Evolutionary conservation across 2,113 vertebrate species (phyloP).

Genomic region (Taurulus bubalis): DNA sequence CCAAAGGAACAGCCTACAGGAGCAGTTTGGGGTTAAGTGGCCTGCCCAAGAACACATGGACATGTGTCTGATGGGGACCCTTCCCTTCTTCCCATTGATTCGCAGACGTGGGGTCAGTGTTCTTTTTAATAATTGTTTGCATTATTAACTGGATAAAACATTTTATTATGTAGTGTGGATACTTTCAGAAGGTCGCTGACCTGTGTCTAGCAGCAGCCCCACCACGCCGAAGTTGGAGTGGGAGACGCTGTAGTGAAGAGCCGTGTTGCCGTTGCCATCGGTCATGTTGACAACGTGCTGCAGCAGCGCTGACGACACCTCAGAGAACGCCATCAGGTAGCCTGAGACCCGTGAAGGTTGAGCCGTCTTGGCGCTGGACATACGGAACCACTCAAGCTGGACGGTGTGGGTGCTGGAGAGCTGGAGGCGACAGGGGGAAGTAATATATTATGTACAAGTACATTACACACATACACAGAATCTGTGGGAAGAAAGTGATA

Average conservation of each 20-base stretch:
- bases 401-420: slow-evolving; percentile 87
- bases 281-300: slow-evolving; percentile 92
- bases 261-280: slow-evolving; percentile 94
- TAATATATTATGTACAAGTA: background rate
- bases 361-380: slow-evolving; percentile 92
- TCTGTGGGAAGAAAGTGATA: background rate
- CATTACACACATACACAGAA: background rate
- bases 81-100: background rate
- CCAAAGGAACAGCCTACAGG: too few relatives aligned
- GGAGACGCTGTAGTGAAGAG: slow-evolving; percentile 96
- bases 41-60: too few relatives aligned
- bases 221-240: slow-evolving; percentile 95
- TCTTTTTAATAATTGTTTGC: background rate
- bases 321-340: slow-evolving; percentile 88
- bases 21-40: too few relatives aligned
- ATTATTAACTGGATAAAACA: background rate
- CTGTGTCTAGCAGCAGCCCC: slow-evolving; percentile 90
- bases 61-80: background rate
- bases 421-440: slow-evolving; percentile 63
- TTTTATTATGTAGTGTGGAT: background rate
- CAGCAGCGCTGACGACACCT: slow-evolving; percentile 86
- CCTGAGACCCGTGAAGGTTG: slow-evolving; percentile 81
- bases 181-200: slow-evolving; percentile 74
- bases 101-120: background rate
- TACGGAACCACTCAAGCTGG: slow-evolving; percentile 94